Evolutionary conservation across 1,140 invertebrate genomes (phyloP), one percentile per base, ranked within the genome.

Genomic region (Panagrolaimus sp.): DNA sequence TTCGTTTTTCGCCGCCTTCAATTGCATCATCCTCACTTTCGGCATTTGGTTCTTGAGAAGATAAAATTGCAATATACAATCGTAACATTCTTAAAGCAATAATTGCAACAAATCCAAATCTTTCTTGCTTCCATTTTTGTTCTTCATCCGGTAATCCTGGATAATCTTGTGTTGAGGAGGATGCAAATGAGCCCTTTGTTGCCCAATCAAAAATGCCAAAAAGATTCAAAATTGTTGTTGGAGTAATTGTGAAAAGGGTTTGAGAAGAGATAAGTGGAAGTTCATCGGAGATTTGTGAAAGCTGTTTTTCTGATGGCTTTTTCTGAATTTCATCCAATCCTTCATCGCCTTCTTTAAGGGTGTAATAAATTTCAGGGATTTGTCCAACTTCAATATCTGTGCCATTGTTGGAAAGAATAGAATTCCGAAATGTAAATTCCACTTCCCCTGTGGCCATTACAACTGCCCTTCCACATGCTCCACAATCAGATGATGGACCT

Each of bases 301-400:
- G 52, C 17, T 21, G 21, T 17, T 28, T 10, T 12, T 58, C 17
- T 10, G 52, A 21, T 7, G 2, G 32, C 7, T 38, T 38, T 7
- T 38, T 38, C 7, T 38, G 32, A 0, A 17, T 83, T 65, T 86
- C 86, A 8, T 87, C 84, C 45, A 87, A 85, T 69, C 88, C 87
- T 75, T 87, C 88, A 79, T 91, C 90, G 17, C 88, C 87, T n/a
- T 55, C 58, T 5, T 89, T 86, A n/a, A 91, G 87, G 45, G 90
- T 88, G 84, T 96, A 98, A 0, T 96, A 84, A 10, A 98, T 86
- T 79, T 93, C 91, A 0, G 95, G 94, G 78, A 98, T 94, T 85
- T 98, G 95, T 0, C 95, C 95, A 1, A 92, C 93, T 83, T 95
- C 96, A 0, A 96, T 91, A 83, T 98, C 94, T 0, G 94, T 97